Conservation (phyloP, 2,113 vertebrate species). For the Delphinapterus leucas region DNA sequence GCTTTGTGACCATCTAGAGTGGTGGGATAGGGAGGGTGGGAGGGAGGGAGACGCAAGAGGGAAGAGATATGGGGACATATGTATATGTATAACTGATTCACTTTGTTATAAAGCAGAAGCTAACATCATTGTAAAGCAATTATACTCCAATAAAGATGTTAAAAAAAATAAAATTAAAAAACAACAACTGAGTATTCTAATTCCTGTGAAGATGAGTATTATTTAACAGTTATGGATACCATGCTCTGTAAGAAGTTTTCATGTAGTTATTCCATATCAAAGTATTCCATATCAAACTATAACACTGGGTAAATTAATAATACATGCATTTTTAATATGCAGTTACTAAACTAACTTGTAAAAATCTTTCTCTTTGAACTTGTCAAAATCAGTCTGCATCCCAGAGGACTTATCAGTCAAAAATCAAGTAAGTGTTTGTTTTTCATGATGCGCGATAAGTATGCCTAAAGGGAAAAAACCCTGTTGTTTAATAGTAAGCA, state of each 20-base stretch:
- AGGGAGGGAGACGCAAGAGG: too few species aligned
- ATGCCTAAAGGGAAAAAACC: background rate
- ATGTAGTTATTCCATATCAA: background rate
- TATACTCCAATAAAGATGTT: too few species aligned
- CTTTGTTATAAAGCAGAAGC: too few species aligned
- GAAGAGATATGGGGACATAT: too few species aligned
- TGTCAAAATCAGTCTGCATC: slow-evolving; percentile 65
- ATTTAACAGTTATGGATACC: background rate
- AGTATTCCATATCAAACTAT: background rate
- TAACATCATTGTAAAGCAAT: too few species aligned
- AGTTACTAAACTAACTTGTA: slow-evolving; percentile 58
- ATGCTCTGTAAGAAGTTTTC: slow-evolving; percentile 30
- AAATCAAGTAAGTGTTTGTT: slow-evolving; percentile 84
- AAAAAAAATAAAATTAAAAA: too few species aligned
- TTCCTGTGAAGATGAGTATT: background rate
- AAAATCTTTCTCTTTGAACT: slow-evolving; percentile 65
- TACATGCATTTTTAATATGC: slow-evolving; percentile 27
- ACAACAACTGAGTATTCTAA: background rate
- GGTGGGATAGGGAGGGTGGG: too few species aligned
- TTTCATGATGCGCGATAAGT: slow-evolving; percentile 6
- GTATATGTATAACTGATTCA: too few species aligned
- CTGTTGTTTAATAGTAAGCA: background rate
- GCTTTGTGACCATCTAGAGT: too few species aligned
- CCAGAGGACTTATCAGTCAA: slow-evolving; percentile 78
- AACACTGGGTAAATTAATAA: slow-evolving; percentile 16